Evolutionary conservation across 2,888 invertebrate genomes (phyloP).

Genomic region (Boloria selene): DNA sequence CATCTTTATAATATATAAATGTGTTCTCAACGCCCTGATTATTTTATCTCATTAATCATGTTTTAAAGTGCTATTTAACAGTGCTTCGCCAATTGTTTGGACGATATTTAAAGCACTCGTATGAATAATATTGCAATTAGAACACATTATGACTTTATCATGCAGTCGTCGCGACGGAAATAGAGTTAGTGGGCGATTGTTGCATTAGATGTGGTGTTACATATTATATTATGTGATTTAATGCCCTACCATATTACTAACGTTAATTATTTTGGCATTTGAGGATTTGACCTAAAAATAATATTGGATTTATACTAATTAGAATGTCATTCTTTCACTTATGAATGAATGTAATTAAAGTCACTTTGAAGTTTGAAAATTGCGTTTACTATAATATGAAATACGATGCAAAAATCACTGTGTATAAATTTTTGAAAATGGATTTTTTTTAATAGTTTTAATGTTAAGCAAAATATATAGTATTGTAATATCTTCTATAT

Average conservation of each 20-base stretch:
- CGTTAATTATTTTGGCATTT: not conserved
- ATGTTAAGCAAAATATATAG: no score
- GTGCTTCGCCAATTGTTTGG: slow-evolving; percentile 32
- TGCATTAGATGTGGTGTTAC: slow-evolving; percentile 18
- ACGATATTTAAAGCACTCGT: slow-evolving; percentile 29
- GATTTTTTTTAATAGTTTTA: no score
- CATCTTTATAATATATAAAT: not conserved
- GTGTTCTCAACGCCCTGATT: slow-evolving; percentile 13
- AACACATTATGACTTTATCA: slow-evolving; percentile 35
- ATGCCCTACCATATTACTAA: not conserved
- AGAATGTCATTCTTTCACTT: not conserved
- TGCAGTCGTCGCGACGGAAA: slow-evolving; percentile 38
- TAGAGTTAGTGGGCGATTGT: slow-evolving; percentile 38
- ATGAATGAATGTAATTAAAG: not conserved
- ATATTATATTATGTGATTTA: slow-evolving; percentile 21
- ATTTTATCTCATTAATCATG: slow-evolving; percentile 20
- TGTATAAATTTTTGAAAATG: no score
- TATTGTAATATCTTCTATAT: no score
- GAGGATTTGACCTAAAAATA: not conserved
- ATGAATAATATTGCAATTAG: slow-evolving; percentile 39
- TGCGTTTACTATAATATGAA: no score
- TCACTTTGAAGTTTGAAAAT: no score
- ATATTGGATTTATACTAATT: not conserved
- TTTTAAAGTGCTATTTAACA: slow-evolving; percentile 24
- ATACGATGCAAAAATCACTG: no score